These are phyloP conservation scores for Hyla sarda DNA, from an alignment of 2,113 vertebrate genomes.

Conservation along the genomic window DNA sequence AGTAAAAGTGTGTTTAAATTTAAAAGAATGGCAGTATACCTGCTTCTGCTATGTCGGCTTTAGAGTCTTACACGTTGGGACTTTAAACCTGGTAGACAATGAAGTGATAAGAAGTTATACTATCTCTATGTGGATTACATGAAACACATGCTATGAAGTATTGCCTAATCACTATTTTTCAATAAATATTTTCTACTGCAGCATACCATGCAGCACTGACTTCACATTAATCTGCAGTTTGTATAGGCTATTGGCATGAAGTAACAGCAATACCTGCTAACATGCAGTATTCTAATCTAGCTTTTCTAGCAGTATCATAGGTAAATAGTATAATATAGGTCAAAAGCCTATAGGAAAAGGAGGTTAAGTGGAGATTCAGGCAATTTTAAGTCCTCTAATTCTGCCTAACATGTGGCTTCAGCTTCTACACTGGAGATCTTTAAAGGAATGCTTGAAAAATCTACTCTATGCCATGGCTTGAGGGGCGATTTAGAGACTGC, in stretches of 20 bases:
- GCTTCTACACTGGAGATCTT: background rate
- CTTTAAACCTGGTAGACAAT: background rate
- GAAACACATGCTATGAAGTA: background rate
- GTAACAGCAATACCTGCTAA: background rate
- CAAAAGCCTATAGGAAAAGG: background rate
- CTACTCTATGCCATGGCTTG: too few species aligned
- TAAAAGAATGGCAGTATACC: background rate
- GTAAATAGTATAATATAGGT: background rate
- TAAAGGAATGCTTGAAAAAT: too few species aligned
- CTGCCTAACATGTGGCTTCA: background rate
- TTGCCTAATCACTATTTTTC: background rate
- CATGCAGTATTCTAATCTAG: background rate
- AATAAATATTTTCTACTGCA: background rate
- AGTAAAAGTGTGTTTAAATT: constrained; percentile 9
- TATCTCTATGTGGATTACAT: background rate
- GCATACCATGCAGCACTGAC: background rate
- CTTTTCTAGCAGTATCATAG: background rate
- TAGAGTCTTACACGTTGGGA: background rate
- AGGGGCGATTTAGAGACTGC: too few species aligned
- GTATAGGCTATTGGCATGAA: background rate
- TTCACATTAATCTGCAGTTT: background rate
- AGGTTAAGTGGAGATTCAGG: background rate
- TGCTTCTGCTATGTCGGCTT: background rate
- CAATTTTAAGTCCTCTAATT: background rate
- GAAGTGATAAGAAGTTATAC: background rate